A percentile compares a stretch with the other conserved stretches of the same genome.
phyloP scores from a whole-genome alignment of 2,113 vertebrate species.

The Psophia crepitans region DNA sequence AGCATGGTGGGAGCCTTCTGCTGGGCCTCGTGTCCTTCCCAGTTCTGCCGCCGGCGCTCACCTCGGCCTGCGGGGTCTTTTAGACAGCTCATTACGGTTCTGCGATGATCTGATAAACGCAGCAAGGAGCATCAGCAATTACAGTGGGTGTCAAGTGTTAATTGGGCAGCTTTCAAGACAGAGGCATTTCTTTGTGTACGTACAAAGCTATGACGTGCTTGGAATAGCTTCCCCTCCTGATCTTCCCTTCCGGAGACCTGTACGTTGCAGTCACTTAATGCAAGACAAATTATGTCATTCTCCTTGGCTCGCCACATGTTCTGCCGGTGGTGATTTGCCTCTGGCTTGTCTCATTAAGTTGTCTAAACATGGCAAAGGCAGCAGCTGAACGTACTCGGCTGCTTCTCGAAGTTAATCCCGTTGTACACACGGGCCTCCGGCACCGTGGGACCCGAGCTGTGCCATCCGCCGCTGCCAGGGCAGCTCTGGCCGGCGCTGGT shows the following conservation, averaged over 20 bases:
- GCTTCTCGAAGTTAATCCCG: background rate
- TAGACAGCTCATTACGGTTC: background rate
- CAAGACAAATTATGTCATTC: constrained; percentile 66
- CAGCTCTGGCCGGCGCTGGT: background rate
- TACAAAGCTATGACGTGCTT: constrained; percentile 22
- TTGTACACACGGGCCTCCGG: background rate
- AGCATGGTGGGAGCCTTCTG: background rate
- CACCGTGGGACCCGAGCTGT: background rate
- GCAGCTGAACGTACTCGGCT: background rate
- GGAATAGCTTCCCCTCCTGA: constrained; percentile 25
- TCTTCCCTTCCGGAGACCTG: background rate
- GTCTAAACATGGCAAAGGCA: constrained; percentile 51
- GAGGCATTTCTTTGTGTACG: constrained; percentile 45
- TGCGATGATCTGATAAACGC: constrained; percentile 41
- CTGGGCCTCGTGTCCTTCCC: background rate
- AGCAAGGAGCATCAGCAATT: constrained; percentile 47
- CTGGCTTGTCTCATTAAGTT: constrained; percentile 62
- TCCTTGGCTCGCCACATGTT: constrained; percentile 40
- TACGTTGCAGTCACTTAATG: constrained; percentile 41
- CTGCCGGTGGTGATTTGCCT: constrained; percentile 56
- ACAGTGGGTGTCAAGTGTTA: constrained; percentile 58
- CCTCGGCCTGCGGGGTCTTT: background rate
- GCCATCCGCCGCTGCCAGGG: background rate
- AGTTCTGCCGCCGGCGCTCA: rapidly evolving
- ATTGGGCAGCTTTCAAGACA: constrained; percentile 54